phyloP scores from a whole-genome alignment of 2,888 invertebrate species.

The Drosophila anomelani region DNA sequence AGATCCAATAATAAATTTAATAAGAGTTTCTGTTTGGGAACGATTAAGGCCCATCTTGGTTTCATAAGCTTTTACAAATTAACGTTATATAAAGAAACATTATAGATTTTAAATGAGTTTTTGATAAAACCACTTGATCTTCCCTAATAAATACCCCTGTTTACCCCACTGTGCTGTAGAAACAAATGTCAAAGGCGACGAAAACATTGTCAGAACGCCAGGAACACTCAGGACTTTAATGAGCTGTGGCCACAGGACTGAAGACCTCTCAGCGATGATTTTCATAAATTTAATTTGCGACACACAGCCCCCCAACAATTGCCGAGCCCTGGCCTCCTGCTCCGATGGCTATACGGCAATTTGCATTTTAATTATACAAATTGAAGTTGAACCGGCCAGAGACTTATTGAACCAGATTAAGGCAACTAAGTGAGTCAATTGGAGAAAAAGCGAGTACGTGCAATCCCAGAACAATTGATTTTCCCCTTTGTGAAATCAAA shows the following conservation, averaged over 20 bases:
- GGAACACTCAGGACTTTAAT: slow-evolving; percentile 55
- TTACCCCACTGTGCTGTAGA: slow-evolving; percentile 1
- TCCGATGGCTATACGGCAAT: slow-evolving; percentile 54
- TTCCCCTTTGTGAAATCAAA: slow-evolving; percentile 29
- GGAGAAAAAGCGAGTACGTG: slow-evolving; percentile 32
- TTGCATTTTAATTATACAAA: slow-evolving; percentile 69
- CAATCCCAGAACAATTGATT: slow-evolving; percentile 37
- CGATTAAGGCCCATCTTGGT: background rate
- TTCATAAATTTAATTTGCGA: slow-evolving; percentile 64
- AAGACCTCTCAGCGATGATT: slow-evolving; percentile 47
- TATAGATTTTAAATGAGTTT: too few species aligned
- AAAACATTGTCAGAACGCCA: slow-evolving; percentile 22
- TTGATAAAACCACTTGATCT: background rate
- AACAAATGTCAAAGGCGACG: slow-evolving; percentile 55
- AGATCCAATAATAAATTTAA: background rate
- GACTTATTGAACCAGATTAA: slow-evolving; percentile 35
- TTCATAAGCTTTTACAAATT: background rate
- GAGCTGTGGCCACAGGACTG: slow-evolving; percentile 39
- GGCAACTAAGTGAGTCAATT: slow-evolving; percentile 36
- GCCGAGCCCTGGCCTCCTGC: slow-evolving; percentile 24
- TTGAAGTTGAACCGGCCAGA: slow-evolving; percentile 47
- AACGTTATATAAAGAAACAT: too few species aligned
- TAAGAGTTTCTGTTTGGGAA: background rate
- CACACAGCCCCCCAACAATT: slow-evolving; percentile 23
- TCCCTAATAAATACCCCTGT: too few species aligned